Conservation (phyloP, 2,797 vertebrate genomes). For the Halcyon smyrnensis region DNA sequence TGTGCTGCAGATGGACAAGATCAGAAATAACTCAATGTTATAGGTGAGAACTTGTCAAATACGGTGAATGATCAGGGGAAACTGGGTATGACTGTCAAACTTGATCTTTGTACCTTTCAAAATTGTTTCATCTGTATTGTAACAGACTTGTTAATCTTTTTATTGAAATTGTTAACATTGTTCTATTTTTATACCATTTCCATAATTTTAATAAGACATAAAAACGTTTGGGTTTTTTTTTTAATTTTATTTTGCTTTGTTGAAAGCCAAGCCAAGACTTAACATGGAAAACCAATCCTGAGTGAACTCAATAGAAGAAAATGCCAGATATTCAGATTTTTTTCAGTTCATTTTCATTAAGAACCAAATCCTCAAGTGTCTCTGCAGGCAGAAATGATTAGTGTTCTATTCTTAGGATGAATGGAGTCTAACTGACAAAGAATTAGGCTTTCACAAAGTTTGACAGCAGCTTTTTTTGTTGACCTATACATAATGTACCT, state of each 20-base stretch:
- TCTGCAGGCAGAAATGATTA: slow-evolving; percentile 73
- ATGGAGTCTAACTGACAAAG: slow-evolving; percentile 48
- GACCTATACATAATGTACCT: slow-evolving; percentile 24
- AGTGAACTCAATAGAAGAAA: slow-evolving; percentile 52
- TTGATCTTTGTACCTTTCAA: neutral
- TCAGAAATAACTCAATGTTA: neutral
- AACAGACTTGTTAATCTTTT: neutral
- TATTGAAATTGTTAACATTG: slow-evolving; percentile 3
- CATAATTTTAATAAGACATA: neutral
- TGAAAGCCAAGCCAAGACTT: slow-evolving; percentile 22
- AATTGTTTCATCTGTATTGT: neutral
- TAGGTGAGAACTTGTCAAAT: neutral
- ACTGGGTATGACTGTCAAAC: neutral
- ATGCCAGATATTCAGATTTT: slow-evolving; percentile 25
- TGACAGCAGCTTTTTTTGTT: slow-evolving; percentile 54
- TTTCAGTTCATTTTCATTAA: slow-evolving; percentile 66
- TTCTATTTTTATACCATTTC: neutral
- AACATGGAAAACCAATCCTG: slow-evolving; percentile 57
- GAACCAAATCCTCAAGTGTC: slow-evolving; percentile 51
- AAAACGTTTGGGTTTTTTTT: neutral
- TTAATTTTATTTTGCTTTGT: neutral
- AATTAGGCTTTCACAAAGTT: slow-evolving; percentile 48
- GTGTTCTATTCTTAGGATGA: slow-evolving; percentile 69
- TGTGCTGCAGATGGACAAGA: neutral
- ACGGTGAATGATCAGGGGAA: neutral